Conservation (phyloP, 2,888 invertebrate genomes). For the Pseudeuparius sepicola region DNA sequence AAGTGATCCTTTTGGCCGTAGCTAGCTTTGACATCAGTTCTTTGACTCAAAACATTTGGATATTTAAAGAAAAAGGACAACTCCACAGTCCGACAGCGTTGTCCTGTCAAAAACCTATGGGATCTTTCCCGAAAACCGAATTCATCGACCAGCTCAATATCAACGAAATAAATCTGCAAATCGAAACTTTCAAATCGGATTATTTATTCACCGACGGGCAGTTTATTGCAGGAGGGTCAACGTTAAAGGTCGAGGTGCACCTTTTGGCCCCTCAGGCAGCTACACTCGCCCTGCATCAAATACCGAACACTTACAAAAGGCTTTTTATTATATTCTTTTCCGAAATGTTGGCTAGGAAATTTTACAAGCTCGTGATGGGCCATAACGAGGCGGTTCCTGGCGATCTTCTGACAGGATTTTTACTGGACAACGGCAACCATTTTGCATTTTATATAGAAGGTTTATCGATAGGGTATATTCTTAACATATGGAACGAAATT, state of each 20-base stretch:
- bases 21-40: slow-evolving; percentile 26
- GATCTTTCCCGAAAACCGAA: slow-evolving; percentile 14
- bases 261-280: slow-evolving; percentile 27
- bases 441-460: slow-evolving; percentile 28
- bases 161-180: slow-evolving; percentile 4
- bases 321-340: slow-evolving; percentile 23
- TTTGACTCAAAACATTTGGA: slow-evolving; percentile 25
- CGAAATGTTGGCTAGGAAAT: slow-evolving; percentile 15
- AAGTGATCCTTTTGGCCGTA: slow-evolving; percentile 21
- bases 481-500: slow-evolving; percentile 25
- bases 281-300: slow-evolving; percentile 21
- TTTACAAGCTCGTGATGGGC: slow-evolving; percentile 18
- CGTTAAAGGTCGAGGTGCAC: slow-evolving; percentile 26
- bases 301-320: slow-evolving; percentile 24
- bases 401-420: slow-evolving; percentile 27
- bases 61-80: slow-evolving; percentile 57
- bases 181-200: too few relatives aligned
- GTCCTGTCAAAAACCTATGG: too few relatives aligned
- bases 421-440: slow-evolving; percentile 27
- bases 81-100: slow-evolving; percentile 59
- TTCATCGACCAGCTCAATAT: too few relatives aligned
- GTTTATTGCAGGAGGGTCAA: too few relatives aligned
- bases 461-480: slow-evolving; percentile 25
- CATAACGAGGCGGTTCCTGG: slow-evolving; percentile 22
- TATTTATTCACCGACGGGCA: too few relatives aligned